These are phyloP conservation scores for Arvicola amphibius DNA, from an alignment of 2,797 vertebrate genomes.

Conservation along the genomic window DNA sequence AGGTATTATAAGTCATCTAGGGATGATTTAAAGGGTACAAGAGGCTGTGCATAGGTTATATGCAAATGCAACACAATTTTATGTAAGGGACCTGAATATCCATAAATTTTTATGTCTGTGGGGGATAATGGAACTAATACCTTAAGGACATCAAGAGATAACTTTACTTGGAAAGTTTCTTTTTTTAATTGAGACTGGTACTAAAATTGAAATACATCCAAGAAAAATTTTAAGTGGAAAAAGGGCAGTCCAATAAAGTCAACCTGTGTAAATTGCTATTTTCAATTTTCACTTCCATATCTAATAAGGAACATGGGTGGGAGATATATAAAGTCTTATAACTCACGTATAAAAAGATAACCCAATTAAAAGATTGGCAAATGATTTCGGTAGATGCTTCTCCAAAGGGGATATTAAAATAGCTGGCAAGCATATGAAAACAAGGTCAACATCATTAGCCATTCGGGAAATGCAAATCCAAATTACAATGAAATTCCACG, in stretches of 20 bases:
- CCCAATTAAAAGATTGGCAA: slow-evolving; percentile 53
- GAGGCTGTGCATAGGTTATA: not conserved
- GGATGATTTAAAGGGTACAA: slow-evolving; percentile 15
- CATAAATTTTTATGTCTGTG: not conserved
- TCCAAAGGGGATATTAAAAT: slow-evolving; percentile 66
- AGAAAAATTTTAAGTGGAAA: slow-evolving; percentile 27
- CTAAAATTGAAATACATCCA: slow-evolving; percentile 63
- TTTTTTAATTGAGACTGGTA: slow-evolving; percentile 24
- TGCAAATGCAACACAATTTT: not conserved
- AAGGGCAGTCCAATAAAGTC: slow-evolving; percentile 19
- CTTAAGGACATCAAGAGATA: not conserved
- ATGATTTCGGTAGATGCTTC: slow-evolving; percentile 59
- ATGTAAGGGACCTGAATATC: not conserved
- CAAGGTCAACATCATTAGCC: slow-evolving; percentile 60
- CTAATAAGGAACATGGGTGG: slow-evolving; percentile 54
- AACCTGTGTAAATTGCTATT: slow-evolving; percentile 44
- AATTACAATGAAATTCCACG: slow-evolving; percentile 57
- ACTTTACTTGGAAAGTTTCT: not conserved
- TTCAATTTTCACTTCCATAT: slow-evolving; percentile 59
- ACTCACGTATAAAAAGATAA: slow-evolving; percentile 61
- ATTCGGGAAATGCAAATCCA: slow-evolving; percentile 62
- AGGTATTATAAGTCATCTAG: not conserved
- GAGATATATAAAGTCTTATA: slow-evolving; percentile 55
- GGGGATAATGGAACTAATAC: not conserved
- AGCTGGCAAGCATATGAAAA: slow-evolving; percentile 44